These are phyloP conservation scores for Falco columbarius DNA, from an alignment of 2,797 vertebrate genomes.

Conservation along the genomic window DNA sequence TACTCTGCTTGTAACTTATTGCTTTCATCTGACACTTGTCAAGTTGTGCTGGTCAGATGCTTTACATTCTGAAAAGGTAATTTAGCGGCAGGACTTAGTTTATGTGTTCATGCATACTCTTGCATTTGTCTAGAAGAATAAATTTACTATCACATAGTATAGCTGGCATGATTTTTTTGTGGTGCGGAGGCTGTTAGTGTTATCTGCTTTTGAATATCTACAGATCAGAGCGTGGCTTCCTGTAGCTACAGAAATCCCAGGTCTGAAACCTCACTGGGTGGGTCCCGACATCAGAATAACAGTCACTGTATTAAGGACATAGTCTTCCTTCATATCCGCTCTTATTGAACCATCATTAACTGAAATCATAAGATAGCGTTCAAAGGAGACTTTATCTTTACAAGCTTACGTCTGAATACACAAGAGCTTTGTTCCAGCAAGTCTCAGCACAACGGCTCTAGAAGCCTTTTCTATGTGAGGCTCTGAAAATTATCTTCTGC, in stretches of 20 bases:
- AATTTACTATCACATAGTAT: background rate
- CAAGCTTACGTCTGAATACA: background rate
- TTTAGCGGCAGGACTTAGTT: background rate
- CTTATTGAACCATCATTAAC: background rate
- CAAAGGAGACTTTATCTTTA: background rate
- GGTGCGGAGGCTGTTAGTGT: background rate
- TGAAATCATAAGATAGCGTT: background rate
- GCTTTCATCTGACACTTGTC: background rate
- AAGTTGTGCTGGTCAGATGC: background rate
- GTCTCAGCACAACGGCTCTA: background rate
- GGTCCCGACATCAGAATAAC: background rate
- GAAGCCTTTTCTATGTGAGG: background rate
- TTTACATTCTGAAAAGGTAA: background rate
- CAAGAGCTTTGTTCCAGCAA: background rate
- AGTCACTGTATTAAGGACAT: background rate
- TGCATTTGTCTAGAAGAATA: background rate
- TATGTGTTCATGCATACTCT: background rate
- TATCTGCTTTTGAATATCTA: background rate
- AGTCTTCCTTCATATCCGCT: background rate
- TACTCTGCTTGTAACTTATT: background rate
- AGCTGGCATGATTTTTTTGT: background rate
- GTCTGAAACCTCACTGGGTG: background rate
- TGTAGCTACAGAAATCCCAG: background rate
- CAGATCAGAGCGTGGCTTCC: background rate
- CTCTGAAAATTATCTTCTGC: background rate